Evolutionary conservation across 2,797 vertebrate species (phyloP).

Genomic region (Dallia pectoralis): DNA sequence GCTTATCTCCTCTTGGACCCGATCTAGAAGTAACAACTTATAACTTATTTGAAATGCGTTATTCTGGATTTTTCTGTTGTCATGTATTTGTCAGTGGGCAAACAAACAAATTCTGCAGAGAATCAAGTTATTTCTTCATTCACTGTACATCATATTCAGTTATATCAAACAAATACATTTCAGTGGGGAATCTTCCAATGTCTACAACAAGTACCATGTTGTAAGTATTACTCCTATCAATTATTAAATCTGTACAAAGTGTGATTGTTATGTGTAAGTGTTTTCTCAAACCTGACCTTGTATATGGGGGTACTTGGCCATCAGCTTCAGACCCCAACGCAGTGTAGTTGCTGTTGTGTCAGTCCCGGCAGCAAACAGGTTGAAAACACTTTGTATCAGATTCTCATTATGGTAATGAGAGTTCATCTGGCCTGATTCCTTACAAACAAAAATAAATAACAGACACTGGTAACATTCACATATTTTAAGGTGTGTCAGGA

Average conservation of each 20-base stretch:
- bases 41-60: too few species aligned
- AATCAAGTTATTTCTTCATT: too few species aligned
- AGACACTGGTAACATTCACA: background rate
- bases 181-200: background rate
- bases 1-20: too few species aligned
- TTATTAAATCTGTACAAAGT: background rate
- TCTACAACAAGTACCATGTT: background rate
- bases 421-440: constrained; percentile 35
- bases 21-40: too few species aligned
- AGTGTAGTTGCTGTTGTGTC: constrained; percentile 16
- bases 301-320: constrained; percentile 22
- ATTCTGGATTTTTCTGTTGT: too few species aligned
- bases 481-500: background rate
- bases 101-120: too few species aligned
- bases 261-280: background rate
- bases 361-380: constrained; percentile 22
- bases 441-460: background rate
- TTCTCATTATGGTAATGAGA: background rate
- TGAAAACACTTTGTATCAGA: background rate
- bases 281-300: constrained; percentile 9
- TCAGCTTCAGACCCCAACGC: constrained; percentile 19
- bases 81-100: too few species aligned
- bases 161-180: too few species aligned
- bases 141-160: too few species aligned
- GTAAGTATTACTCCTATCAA: background rate